Percentiles rank a stretch among this genome's conserved stretches.
These are phyloP conservation scores for Leptinotarsa texana DNA, from an alignment of 1,140 invertebrate species.

Conservation along the genomic window DNA sequence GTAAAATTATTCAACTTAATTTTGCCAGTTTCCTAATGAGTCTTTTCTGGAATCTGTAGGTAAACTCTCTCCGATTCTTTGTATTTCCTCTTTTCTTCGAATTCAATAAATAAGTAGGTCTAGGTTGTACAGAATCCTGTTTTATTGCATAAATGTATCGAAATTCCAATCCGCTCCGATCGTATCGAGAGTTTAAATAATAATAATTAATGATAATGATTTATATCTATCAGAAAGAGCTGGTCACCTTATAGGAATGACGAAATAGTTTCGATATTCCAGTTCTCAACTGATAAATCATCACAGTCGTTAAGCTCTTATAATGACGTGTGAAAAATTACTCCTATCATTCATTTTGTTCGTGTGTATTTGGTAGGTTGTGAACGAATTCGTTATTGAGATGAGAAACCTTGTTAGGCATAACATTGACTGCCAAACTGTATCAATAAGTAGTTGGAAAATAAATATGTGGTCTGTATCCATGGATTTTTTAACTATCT, in stretches of 20 bases:
- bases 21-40: too few species aligned
- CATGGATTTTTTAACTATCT: too few species aligned
- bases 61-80: too few species aligned
- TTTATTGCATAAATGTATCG: neutral
- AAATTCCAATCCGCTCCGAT: neutral
- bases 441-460: too few species aligned
- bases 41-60: too few species aligned
- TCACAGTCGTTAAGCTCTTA: neutral
- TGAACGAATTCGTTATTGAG: too few species aligned
- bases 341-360: neutral
- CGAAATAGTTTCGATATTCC: neutral
- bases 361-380: too few species aligned
- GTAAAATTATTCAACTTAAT: too few species aligned
- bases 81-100: too few species aligned
- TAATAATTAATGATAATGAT: conserved; percentile 4
- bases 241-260: neutral
- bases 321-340: neutral
- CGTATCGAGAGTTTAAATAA: neutral
- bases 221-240: neutral
- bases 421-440: too few species aligned
- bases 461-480: too few species aligned
- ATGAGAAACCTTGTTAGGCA: too few species aligned
- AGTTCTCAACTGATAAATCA: neutral
- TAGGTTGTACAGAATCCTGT: neutral
- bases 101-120: neutral